Percentiles rank a stretch among this genome's conserved stretches.
These are phyloP conservation scores for Malacoraja senta DNA, from an alignment of 2,797 vertebrate genomes.

Conservation along the genomic window DNA sequence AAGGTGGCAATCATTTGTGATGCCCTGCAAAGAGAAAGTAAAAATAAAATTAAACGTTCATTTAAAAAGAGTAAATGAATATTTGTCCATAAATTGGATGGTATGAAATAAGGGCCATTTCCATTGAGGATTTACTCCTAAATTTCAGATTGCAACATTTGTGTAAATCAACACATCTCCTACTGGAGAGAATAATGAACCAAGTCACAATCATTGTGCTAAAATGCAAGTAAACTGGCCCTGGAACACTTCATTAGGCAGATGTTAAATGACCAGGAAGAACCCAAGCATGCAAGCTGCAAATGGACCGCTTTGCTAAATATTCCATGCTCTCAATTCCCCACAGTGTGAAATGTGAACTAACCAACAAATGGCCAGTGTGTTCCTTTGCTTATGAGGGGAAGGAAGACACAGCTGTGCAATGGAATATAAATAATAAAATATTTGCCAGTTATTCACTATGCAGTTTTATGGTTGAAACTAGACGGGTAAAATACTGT, in stretches of 20 bases:
- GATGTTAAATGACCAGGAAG: slow-evolving; percentile 66
- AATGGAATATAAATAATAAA: slow-evolving; percentile 48
- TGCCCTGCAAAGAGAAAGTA: background rate
- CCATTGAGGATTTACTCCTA: background rate
- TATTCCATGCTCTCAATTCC: slow-evolving; percentile 61
- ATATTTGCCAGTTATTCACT: slow-evolving; percentile 51
- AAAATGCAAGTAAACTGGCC: slow-evolving; percentile 54
- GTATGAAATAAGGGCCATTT: background rate
- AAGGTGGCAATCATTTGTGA: background rate
- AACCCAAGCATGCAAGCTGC: slow-evolving; percentile 57
- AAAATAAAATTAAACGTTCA: background rate
- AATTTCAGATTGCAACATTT: background rate
- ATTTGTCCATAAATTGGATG: background rate
- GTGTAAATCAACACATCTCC: background rate
- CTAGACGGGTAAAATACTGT: slow-evolving; percentile 41
- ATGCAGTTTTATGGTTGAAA: slow-evolving; percentile 45
- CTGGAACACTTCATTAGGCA: slow-evolving; percentile 62
- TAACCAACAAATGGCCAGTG: slow-evolving; percentile 58
- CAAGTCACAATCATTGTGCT: slow-evolving; percentile 58
- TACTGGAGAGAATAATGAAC: slow-evolving; percentile 44
- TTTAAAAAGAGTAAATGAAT: background rate
- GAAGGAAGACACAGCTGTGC: slow-evolving; percentile 52
- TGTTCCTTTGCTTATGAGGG: slow-evolving; percentile 51
- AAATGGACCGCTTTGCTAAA: slow-evolving; percentile 62
- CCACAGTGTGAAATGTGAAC: slow-evolving; percentile 62